Evolutionary conservation across 35 echinoderm and acorn worm genomes (phyloP), one percentile per base, ranked within the genome.

Genomic region (Chiridota heheva): DNA sequence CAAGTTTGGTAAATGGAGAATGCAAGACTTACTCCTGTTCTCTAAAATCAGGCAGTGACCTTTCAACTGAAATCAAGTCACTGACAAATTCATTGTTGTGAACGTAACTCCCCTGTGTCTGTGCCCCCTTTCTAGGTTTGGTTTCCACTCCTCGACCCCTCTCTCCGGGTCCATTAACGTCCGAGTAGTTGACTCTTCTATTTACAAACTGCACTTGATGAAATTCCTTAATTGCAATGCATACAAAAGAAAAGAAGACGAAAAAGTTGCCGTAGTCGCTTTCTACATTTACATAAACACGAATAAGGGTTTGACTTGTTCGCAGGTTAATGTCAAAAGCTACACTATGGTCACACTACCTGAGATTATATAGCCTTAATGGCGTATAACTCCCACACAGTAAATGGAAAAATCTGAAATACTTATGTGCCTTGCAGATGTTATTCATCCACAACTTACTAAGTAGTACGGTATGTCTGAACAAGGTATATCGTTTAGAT

Each of bases 61-160:
- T 77, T 24, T 86, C 87, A 6, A 86, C 53, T 2, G 90, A 92
- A 12, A 92, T 76, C 76, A 81, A 86, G 34, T 92, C 82, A 43
- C 90, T 92, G 22, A 84, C 90, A 67, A 91, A 45, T 40, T 86
- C 62, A 59, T 92, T 92, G 46, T 86, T 86, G 46, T 92, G 90
- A 35, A 82, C 87, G 1, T 86, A 73, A 59, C 63, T 86, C 60
- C 82, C 90, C 35, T 92, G 86, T 49, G 81, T 86, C 34, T 76
- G 53, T 1, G 67, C 75, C 38, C 82, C 90, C 45, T 82, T 79
- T 18, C 87, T 84, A 5, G 64, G 74, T 17, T 82, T 76, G 16
- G 87, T 92, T 38, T 86, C 49, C 5, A 92, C 90, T 0, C 75
- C 90, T 67, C 82, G 86, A 15, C 90, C 90, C 76, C 73, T 92